These are phyloP conservation scores for Manacus vitellinus DNA, from an alignment of 2,113 vertebrate species.

Conservation along the genomic window DNA sequence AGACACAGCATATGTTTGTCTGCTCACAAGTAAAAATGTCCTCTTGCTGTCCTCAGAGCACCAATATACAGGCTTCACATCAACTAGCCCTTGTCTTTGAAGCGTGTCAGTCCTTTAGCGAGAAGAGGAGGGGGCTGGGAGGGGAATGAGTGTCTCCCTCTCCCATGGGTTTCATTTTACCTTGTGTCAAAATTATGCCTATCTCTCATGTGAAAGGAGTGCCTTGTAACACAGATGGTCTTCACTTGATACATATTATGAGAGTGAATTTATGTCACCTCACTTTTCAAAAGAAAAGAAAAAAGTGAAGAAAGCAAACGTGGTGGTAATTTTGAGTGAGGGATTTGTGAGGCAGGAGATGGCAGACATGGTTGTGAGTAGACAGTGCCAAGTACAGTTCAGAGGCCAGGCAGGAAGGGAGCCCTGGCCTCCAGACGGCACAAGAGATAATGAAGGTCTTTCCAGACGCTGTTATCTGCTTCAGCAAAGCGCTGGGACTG, in stretches of 20 bases:
- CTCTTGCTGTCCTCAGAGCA: background rate
- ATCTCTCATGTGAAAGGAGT: background rate
- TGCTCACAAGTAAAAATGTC: background rate
- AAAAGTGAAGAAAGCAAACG: background rate
- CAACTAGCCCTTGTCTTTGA: background rate
- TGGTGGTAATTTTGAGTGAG: background rate
- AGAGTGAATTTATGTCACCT: background rate
- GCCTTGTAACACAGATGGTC: background rate
- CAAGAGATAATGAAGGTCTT: conserved; percentile 27
- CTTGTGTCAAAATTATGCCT: background rate
- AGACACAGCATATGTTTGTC: background rate
- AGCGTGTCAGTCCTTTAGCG: background rate
- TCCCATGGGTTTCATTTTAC: background rate
- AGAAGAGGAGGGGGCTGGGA: background rate
- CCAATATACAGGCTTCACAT: background rate
- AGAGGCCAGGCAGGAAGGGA: conserved; percentile 26
- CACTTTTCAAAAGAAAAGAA: background rate
- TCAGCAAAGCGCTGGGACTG: background rate
- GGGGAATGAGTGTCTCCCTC: background rate
- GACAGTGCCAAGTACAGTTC: background rate
- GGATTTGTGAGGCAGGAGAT: background rate
- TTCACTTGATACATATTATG: rapidly evolving
- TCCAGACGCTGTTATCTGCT: conserved; percentile 39
- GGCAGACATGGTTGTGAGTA: background rate
- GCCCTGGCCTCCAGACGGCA: background rate